phyloP scores from a whole-genome alignment of 1,140 invertebrate genomes.

The Heliconius congener region DNA sequence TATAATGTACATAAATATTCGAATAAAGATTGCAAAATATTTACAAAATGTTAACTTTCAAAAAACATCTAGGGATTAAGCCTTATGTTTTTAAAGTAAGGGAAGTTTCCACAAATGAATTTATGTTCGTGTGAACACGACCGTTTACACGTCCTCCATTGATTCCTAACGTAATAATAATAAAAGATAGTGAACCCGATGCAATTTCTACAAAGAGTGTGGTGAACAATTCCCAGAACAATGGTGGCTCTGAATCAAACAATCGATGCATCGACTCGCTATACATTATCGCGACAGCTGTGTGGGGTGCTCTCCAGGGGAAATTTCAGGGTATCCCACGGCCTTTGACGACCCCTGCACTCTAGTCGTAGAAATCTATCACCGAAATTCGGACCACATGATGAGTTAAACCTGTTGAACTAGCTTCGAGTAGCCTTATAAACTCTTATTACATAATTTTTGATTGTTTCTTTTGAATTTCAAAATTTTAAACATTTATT shows the following conservation, averaged over 20 bases:
- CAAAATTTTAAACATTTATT: no score
- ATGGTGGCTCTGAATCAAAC: constrained; percentile 63
- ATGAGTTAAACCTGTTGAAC: not conserved
- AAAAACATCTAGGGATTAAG: no score
- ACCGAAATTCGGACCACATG: not conserved
- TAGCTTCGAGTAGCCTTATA: not conserved
- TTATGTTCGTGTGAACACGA: constrained; percentile 35
- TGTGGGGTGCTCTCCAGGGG: constrained; percentile 47
- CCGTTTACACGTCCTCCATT: constrained; percentile 32
- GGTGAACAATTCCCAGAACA: constrained; percentile 62
- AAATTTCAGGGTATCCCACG: constrained; percentile 61
- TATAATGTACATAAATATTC: not conserved
- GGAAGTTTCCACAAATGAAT: not conserved
- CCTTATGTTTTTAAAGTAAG: no score
- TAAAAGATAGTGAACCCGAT: constrained; percentile 50
- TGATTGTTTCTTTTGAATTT: not conserved
- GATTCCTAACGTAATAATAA: constrained; percentile 31
- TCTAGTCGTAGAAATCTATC: constrained; percentile 36
- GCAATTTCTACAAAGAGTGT: constrained; percentile 49
- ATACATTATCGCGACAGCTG: constrained; percentile 70
- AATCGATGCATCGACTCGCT: constrained; percentile 65
- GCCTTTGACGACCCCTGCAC: constrained; percentile 37
- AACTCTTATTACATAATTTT: not conserved
- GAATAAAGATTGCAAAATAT: no score
- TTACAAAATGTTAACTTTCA: no score